Base-by-base conservation (phyloP, 92 coral and sea anemone species). In the Phenganax stokvisi region DNA sequence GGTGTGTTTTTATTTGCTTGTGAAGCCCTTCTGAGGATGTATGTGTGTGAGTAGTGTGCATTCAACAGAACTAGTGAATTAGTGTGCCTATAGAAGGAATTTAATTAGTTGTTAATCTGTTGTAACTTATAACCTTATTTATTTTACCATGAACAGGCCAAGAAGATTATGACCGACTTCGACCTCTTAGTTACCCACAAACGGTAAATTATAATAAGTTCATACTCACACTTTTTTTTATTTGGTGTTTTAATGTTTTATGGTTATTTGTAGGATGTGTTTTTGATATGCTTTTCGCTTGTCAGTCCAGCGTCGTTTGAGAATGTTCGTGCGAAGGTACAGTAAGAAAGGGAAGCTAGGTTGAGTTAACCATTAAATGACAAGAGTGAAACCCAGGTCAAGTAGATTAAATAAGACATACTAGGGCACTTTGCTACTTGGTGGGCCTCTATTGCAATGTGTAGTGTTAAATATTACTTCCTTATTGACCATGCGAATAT, bases 301-400 rank as follows among this genome's bases (percentile, higher is more conserved):
- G 92, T 92, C 71, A 94, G 98, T 86, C 98, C 98, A 83, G 97
- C 98, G 12, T 94, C 98, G 28, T 90, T 69, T 83, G 98, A 94
- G 80, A 94, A 94, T 85, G 98, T 94, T 53, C 76, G 97, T 64
- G 97, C 98, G 83, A 94, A 94, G 98, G 98, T 94, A 83, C 77
- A 30, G 37, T 17, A 61, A 61, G n/a, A 59, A 59, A 37, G 47
- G 47, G 47, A 37, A 37, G 5, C 47, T 5, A 37, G 47, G 47
- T 37, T 37, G 47, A 37, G 47, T 37, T 37, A 2, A 37, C 47
- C 47, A 37, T 37, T 37, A 37, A 37, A 37, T 37, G 47, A 37
- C 47, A 37, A 5, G 47, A 37, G 47, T 37, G 47, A 37, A 37
- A 37, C 47, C 47, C 47, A 1, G 47, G 5, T 37, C 47, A 37